phyloP scores from a whole-genome alignment of 1,140 invertebrate species.

The Caerostris darwini region DNA sequence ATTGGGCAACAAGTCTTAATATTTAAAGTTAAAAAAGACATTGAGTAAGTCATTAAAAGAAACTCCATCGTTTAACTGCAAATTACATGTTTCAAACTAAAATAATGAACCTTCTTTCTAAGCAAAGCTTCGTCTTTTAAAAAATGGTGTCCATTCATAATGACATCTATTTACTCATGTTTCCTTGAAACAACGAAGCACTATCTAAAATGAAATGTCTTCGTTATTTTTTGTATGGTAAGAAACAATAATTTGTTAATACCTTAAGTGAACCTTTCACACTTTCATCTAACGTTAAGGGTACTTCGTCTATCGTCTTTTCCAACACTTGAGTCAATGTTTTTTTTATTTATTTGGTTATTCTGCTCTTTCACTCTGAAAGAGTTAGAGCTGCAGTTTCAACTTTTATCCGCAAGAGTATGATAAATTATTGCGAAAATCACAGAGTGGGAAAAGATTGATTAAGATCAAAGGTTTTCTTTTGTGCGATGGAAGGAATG shows the following conservation, averaged over 20 bases:
- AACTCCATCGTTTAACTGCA: not conserved
- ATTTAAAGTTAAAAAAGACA: not conserved
- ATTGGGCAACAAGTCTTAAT: not conserved
- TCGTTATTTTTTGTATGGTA: not conserved
- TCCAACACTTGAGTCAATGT: not conserved
- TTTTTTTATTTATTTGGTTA: not conserved
- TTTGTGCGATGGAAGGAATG: not conserved
- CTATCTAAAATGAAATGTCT: not conserved
- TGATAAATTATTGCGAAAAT: not conserved
- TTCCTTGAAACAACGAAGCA: not conserved
- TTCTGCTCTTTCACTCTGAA: not conserved
- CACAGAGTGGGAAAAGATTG: not conserved
- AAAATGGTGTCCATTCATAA: not conserved
- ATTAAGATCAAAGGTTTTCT: constrained; percentile 22
- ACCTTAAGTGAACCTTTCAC: not conserved
- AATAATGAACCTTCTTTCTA: not conserved
- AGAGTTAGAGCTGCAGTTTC: too few relatives aligned
- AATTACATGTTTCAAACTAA: not conserved
- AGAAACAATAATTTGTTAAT: constrained; percentile 18
- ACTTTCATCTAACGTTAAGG: not conserved
- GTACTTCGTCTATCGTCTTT: not conserved
- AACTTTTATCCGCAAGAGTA: not conserved
- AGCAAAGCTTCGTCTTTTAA: not conserved
- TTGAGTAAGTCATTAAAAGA: not conserved
- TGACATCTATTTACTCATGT: not conserved